Percentiles rank a stretch among this genome's conserved stretches.
These are phyloP conservation scores for Buceros bicornis DNA, from an alignment of 2,797 vertebrate species.

Conservation along the genomic window DNA sequence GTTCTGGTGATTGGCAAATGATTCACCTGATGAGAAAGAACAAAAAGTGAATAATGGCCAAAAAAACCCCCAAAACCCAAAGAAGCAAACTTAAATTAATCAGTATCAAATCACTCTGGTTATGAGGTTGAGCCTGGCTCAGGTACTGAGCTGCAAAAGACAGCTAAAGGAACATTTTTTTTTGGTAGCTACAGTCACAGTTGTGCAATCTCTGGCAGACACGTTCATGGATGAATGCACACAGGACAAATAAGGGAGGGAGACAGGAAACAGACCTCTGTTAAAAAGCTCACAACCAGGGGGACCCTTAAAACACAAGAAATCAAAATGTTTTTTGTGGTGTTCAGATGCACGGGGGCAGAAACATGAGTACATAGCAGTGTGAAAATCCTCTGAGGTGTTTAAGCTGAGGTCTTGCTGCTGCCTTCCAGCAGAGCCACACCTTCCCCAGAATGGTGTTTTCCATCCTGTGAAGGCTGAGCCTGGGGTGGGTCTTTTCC, in stretches of 20 bases:
- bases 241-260: neutral
- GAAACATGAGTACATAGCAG: neutral
- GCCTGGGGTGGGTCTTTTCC: neutral
- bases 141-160: neutral
- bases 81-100: neutral
- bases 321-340: accelerated
- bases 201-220: neutral
- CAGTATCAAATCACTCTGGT: accelerated
- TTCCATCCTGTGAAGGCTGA: neutral
- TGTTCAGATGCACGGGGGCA: neutral
- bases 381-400: neutral
- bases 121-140: neutral
- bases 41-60: accelerated
- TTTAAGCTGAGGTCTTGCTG: neutral
- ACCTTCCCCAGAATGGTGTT: accelerated
- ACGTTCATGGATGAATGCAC: accelerated
- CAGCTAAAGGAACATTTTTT: neutral
- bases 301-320: neutral
- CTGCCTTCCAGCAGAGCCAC: neutral
- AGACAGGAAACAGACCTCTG: neutral
- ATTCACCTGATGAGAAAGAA: neutral
- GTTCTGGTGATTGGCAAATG: neutral
- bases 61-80: accelerated
- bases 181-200: neutral
- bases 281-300: neutral